These are phyloP conservation scores for Sipha maydis DNA, from an alignment of 2,888 invertebrate genomes.

Conservation along the genomic window DNA sequence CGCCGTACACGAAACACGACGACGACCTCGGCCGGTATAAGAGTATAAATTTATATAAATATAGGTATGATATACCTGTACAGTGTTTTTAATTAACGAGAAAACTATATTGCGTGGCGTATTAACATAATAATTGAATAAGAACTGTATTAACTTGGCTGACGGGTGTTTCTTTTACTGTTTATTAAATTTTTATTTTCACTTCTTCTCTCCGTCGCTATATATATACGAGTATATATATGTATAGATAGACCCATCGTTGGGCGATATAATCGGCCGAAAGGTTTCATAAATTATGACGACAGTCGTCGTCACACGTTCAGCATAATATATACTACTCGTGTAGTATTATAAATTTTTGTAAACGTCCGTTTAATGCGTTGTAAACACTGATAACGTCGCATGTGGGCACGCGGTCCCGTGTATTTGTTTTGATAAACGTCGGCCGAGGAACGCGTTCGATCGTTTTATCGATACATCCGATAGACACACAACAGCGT, in stretches of 20 bases:
- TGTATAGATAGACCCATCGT: too few relatives aligned
- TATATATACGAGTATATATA: too few relatives aligned
- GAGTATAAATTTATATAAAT: too few relatives aligned
- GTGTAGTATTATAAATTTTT: not conserved
- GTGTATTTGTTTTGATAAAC: not conserved
- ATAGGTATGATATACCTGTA: too few relatives aligned
- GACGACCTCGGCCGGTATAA: not conserved
- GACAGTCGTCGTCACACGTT: not conserved
- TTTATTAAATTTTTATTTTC: not conserved
- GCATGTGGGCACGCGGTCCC: not conserved
- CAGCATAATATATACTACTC: not conserved
- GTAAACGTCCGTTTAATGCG: not conserved
- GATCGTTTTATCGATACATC: not conserved
- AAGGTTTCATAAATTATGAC: conserved; percentile 7
- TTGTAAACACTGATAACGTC: not conserved
- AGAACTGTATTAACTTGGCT: not conserved
- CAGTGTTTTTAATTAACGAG: not conserved
- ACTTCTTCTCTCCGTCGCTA: not conserved
- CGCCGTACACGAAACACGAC: not conserved
- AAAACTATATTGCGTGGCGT: not conserved
- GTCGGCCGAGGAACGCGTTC: not conserved
- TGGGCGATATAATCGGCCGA: not conserved
- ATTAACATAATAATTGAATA: conserved; percentile 25
- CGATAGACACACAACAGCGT: not conserved
- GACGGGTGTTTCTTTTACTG: not conserved